phyloP scores from a whole-genome alignment of 2,888 invertebrate genomes.

The Nezara viridula region DNA sequence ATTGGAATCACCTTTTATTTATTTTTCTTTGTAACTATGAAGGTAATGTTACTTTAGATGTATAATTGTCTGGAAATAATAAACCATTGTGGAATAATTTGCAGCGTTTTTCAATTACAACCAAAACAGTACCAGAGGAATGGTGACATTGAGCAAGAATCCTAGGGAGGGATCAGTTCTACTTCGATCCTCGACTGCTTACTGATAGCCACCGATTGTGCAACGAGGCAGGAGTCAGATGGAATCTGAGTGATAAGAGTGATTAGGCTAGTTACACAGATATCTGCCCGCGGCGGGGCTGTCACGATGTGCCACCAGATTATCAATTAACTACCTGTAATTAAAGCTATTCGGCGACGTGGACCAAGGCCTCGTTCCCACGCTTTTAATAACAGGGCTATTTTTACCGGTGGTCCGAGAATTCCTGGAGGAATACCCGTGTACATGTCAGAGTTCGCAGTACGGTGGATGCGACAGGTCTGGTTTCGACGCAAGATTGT shows the following conservation, averaged over 20 bases:
- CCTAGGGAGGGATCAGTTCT: neutral
- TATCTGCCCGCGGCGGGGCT: neutral
- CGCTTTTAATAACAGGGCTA: constrained; percentile 28
- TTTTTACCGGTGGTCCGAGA: neutral
- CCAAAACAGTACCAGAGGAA: no score
- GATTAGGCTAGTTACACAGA: constrained; percentile 30
- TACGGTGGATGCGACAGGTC: neutral
- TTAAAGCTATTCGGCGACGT: constrained; percentile 24
- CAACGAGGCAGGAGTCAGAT: constrained; percentile 5
- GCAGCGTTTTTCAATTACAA: no score
- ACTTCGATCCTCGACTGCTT: neutral
- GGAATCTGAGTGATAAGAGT: neutral
- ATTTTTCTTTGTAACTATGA: no score
- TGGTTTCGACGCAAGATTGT: neutral
- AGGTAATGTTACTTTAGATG: no score
- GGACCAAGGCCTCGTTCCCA: constrained; percentile 28
- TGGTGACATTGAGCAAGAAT: neutral
- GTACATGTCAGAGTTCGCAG: neutral
- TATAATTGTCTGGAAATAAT: no score
- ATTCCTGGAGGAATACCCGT: neutral
- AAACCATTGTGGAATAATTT: no score
- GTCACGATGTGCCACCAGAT: constrained; percentile 36
- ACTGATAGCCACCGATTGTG: neutral
- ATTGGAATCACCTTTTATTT: no score
- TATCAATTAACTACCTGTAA: constrained; percentile 38